Base-by-base conservation (phyloP, 2,888 invertebrate genomes). In the Calameuta filiformis region DNA sequence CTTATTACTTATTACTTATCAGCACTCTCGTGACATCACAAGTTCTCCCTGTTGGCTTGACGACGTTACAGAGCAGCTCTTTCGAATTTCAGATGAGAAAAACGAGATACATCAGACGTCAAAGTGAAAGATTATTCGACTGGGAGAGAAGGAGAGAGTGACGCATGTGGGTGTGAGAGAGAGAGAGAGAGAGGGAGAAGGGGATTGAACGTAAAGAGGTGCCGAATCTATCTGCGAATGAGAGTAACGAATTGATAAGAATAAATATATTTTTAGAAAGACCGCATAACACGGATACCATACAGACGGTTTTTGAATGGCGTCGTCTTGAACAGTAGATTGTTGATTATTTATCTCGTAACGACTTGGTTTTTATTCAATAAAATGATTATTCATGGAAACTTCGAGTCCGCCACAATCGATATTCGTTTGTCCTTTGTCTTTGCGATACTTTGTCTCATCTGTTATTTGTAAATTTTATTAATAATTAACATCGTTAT, bases 291-390 rank as follows among this genome's bases (percentile, higher is more conserved):
- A 1, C 40, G 15, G 15, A 40, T 40, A 40, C 40, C 6, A 40
- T 40, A 40, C 30, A 75, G 40, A 76, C 73, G 77, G 85, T 80
- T 80, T 84, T 85, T 82, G 77, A 81, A 82, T 83, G 81, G 81
- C 81, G 81, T 83, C 85, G 83, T 84, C 83, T 86, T 84, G 81
- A 84, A 85, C 78, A 83, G 33, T 85, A 88, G 86, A 87, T 88
- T 88, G 87, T 89, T 88, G 87, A 84, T 86, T 85, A 88, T 85
- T 87, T 86, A 88, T 89, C 40, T 40, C 40, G 40, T 40, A 40
- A 40, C 40, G 40, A 40, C 40, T 40, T 40, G 40, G 6, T 15
- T 40, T 40, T 40, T 15, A 40, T 40, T 40, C 40, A 40, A 40
- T 40, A 40, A 40, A 40, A 40, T 40, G 40, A 40, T 40, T 40